Evolutionary conservation across 2,797 vertebrate species (phyloP).

Genomic region (Erpetoichthys calabaricus): DNA sequence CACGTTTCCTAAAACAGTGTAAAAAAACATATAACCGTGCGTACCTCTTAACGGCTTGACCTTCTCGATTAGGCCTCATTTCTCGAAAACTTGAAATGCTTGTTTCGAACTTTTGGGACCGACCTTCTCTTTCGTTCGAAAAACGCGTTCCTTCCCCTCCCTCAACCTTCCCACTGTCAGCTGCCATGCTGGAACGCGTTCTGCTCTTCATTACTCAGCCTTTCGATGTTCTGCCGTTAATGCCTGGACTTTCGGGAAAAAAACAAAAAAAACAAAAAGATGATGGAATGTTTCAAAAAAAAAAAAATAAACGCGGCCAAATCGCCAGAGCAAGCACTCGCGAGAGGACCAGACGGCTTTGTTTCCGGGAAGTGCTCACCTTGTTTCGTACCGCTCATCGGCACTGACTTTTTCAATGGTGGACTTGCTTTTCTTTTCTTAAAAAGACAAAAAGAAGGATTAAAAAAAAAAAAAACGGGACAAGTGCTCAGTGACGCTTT

Average conservation of each 20-base stretch:
- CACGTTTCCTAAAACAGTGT: neutral
- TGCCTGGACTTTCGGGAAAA: neutral
- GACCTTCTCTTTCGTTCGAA: too few species aligned
- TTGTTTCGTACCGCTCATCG: conserved; percentile 54
- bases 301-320: too few species aligned
- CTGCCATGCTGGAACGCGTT: neutral
- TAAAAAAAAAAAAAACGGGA: conserved; percentile 25
- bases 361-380: conserved; percentile 34
- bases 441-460: neutral
- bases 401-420: conserved; percentile 56
- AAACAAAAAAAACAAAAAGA: too few species aligned
- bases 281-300: too few species aligned
- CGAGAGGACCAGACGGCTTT: conserved; percentile 25
- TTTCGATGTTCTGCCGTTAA: neutral
- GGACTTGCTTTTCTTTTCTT: conserved; percentile 39
- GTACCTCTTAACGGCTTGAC: conserved; percentile 49
- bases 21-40: conserved; percentile 36
- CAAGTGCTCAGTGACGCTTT: conserved; percentile 20
- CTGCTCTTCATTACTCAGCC: neutral
- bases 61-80: conserved; percentile 49
- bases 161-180: neutral
- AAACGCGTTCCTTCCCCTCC: neutral
- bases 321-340: neutral
- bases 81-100: conserved; percentile 50
- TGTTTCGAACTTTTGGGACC: conserved; percentile 44